These are phyloP conservation scores for Acleris laterana DNA, from an alignment of 2,888 invertebrate species.

Conservation along the genomic window DNA sequence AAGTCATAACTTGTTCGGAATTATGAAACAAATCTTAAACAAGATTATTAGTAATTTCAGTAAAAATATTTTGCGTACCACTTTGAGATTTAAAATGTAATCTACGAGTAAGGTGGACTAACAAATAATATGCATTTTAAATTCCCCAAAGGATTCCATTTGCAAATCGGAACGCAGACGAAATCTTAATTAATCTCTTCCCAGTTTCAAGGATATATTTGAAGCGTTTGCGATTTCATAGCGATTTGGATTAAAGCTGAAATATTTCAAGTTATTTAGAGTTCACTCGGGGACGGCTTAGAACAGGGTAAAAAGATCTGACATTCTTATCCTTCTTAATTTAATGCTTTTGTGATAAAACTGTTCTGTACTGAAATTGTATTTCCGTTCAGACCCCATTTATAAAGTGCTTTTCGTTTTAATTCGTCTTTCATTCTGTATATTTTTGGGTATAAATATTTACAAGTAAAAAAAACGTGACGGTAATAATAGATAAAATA, in stretches of 20 bases:
- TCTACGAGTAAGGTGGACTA: neutral
- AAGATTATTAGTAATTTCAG: no score
- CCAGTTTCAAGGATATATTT: conserved; percentile 33
- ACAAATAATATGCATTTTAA: conserved; percentile 6
- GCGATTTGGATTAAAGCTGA: conserved; percentile 39
- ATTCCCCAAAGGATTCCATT: conserved; percentile 9
- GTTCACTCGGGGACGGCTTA: conserved; percentile 31
- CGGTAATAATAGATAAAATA: no score
- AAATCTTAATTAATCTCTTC: conserved; percentile 38
- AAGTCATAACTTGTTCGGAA: no score
- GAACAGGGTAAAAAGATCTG: conserved; percentile 29
- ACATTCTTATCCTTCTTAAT: conserved; percentile 33
- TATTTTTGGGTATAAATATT: neutral
- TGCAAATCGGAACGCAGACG: conserved; percentile 7
- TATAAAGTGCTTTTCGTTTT: conserved; percentile 2
- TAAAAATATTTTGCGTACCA: conserved; percentile 4
- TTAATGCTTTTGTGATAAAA: conserved; percentile 33
- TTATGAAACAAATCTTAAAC: no score
- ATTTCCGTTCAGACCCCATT: conserved; percentile 29
- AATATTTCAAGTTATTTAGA: conserved; percentile 36
- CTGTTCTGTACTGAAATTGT: conserved; percentile 34
- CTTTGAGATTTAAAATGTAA: conserved; percentile 6
- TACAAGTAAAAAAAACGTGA: no score
- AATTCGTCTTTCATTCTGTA: neutral
- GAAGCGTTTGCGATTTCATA: conserved; percentile 38